These are phyloP conservation scores for Heliothis virescens DNA, from an alignment of 1,140 invertebrate species.

Conservation along the genomic window DNA sequence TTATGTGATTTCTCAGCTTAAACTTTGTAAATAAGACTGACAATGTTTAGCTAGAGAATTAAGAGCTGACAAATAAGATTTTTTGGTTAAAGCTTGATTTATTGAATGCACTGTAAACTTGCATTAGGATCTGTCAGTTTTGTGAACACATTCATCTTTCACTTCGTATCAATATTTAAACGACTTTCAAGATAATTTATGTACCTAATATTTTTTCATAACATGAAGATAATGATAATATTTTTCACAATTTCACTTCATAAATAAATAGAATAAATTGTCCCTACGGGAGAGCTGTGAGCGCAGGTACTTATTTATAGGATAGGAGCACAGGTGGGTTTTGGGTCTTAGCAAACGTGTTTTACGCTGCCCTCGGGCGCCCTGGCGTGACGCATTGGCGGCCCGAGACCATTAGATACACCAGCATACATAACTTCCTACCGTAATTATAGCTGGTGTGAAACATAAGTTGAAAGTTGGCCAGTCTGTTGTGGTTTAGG, in stretches of 20 bases:
- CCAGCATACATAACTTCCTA: conserved; percentile 42
- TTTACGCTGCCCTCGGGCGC: conserved; percentile 58
- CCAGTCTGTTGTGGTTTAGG: conserved; percentile 24
- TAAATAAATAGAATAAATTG: conserved; percentile 62
- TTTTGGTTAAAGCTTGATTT: not conserved
- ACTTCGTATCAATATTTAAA: too few relatives aligned
- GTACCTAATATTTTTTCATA: not conserved
- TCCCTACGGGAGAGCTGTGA: conserved; percentile 47
- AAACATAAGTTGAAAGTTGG: conserved; percentile 40
- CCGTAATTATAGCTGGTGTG: conserved; percentile 42
- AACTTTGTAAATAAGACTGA: conserved; percentile 18
- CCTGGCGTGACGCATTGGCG: conserved; percentile 54
- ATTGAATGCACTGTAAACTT: not conserved
- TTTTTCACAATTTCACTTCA: conserved; percentile 46
- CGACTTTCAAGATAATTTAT: too few relatives aligned
- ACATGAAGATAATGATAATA: conserved; percentile 42
- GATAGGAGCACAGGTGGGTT: conserved; percentile 59
- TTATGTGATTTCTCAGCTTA: conserved; percentile 13
- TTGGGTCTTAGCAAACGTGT: conserved; percentile 54
- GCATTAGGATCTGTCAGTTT: not conserved
- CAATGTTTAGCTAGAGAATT: conserved; percentile 15
- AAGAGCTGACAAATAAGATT: not conserved
- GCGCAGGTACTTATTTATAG: conserved; percentile 59
- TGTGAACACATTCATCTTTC: too few relatives aligned
- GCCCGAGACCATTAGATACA: conserved; percentile 49